A percentile compares a stretch with the other conserved stretches of the same genome.
These are phyloP conservation scores for Axea sp. DNA, from an alignment of 2,888 invertebrate genomes.

Conservation along the genomic window DNA sequence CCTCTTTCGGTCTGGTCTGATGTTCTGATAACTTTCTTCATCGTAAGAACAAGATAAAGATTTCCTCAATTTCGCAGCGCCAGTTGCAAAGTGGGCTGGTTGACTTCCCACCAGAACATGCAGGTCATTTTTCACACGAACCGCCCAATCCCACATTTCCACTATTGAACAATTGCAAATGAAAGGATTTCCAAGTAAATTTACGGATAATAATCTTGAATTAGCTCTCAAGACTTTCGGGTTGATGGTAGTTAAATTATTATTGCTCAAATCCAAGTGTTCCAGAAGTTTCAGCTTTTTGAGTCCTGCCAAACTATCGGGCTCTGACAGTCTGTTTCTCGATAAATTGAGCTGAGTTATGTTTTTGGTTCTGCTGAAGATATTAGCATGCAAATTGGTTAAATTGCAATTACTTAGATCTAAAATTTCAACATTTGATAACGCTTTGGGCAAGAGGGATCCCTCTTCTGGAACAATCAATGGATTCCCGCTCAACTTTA, in stretches of 20 bases:
- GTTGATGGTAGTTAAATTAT: slow-evolving; percentile 83
- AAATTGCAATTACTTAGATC: slow-evolving; percentile 86
- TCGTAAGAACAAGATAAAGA: slow-evolving; percentile 84
- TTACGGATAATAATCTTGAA: slow-evolving; percentile 82
- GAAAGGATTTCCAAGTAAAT: slow-evolving; percentile 86
- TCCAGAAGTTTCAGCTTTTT: slow-evolving; percentile 82
- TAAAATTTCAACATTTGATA: slow-evolving; percentile 83
- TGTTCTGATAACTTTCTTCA: slow-evolving; percentile 78
- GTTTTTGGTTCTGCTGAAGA: slow-evolving; percentile 83
- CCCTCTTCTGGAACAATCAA: slow-evolving; percentile 82
- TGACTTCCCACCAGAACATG: slow-evolving; percentile 85
- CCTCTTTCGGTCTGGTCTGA: slow-evolving; percentile 81
- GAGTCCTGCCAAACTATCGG: slow-evolving; percentile 81
- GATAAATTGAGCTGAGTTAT: slow-evolving; percentile 83
- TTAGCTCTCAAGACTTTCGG: slow-evolving; percentile 82
- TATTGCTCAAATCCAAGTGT: slow-evolving; percentile 83
- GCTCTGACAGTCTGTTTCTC: slow-evolving; percentile 81
- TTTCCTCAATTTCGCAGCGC: slow-evolving; percentile 84
- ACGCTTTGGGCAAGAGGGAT: slow-evolving; percentile 83
- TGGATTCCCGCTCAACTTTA: slow-evolving; percentile 86
- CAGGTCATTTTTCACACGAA: slow-evolving; percentile 83
- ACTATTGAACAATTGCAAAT: slow-evolving; percentile 85
- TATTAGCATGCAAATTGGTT: slow-evolving; percentile 81
- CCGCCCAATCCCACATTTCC: slow-evolving; percentile 87
- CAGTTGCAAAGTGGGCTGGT: slow-evolving; percentile 83